Conservation (phyloP, 2,888 invertebrate genomes). For the Barypeithes pellucidus region DNA sequence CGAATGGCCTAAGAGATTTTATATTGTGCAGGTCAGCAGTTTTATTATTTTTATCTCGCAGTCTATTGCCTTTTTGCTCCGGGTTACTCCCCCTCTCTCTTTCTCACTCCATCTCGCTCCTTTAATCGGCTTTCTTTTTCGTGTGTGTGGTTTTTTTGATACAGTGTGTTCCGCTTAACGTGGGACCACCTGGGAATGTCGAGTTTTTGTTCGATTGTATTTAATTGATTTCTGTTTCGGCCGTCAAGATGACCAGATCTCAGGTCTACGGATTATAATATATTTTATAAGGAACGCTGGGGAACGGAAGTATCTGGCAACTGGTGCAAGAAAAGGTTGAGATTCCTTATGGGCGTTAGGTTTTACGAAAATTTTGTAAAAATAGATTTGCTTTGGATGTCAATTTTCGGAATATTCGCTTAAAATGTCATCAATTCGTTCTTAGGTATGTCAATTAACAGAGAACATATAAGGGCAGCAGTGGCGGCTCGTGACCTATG, state of each 20-base stretch:
- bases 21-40: constrained; percentile 70
- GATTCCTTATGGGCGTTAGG: no score
- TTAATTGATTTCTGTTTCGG: background rate
- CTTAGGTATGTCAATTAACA: no score
- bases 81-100: constrained; percentile 19
- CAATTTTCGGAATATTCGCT: no score
- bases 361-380: no score
- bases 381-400: no score
- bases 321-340: no score
- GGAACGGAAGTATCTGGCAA: no score
- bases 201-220: background rate
- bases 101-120: background rate
- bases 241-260: background rate
- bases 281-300: background rate
- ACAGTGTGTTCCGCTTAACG: background rate
- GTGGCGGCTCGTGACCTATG: no score
- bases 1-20: constrained; percentile 63
- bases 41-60: constrained; percentile 69
- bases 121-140: constrained; percentile 19
- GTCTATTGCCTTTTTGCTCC: constrained; percentile 53
- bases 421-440: no score
- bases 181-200: background rate
- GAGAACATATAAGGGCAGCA: no score
- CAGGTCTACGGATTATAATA: background rate
- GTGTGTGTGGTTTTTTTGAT: constrained; percentile 23